These are phyloP conservation scores for Xanthorhoe spadicearia DNA, from an alignment of 2,888 invertebrate species.

Conservation along the genomic window DNA sequence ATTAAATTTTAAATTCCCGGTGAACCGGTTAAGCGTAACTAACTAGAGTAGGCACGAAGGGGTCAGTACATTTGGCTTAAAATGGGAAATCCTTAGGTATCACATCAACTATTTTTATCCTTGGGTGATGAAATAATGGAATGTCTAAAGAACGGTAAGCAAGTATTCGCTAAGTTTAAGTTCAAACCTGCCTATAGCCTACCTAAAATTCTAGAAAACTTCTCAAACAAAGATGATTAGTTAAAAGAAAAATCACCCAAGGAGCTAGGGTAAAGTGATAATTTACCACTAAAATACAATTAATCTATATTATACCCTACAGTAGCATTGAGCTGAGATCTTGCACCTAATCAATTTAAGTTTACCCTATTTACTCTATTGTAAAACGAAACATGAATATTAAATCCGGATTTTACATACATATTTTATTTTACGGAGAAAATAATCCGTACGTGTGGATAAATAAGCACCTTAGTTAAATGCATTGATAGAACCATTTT, in stretches of 20 bases:
- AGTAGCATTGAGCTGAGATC: slow-evolving; percentile 84
- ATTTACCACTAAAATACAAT: slow-evolving; percentile 69
- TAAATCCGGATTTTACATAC: not conserved
- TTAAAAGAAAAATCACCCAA: slow-evolving; percentile 57
- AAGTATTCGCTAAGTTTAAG: slow-evolving; percentile 9
- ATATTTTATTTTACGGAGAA: not conserved
- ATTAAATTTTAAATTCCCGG: slow-evolving; percentile 14
- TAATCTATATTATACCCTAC: slow-evolving; percentile 71
- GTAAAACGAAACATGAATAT: slow-evolving; percentile 40
- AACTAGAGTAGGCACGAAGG: slow-evolving; percentile 80
- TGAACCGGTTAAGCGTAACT: slow-evolving; percentile 52
- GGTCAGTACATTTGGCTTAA: slow-evolving; percentile 84
- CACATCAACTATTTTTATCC: slow-evolving; percentile 75
- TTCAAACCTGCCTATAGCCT: slow-evolving; percentile 18
- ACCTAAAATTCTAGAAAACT: slow-evolving; percentile 17
- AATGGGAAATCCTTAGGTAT: slow-evolving; percentile 79
- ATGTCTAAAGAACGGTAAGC: slow-evolving; percentile 53
- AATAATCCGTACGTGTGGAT: slow-evolving; percentile 10
- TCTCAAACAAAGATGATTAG: slow-evolving; percentile 15
- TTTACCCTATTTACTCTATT: slow-evolving; percentile 35
- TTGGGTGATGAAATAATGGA: slow-evolving; percentile 64
- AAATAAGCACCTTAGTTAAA: slow-evolving; percentile 35
- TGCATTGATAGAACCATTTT: slow-evolving; percentile 32
- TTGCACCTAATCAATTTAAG: slow-evolving; percentile 62
- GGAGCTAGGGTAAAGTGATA: slow-evolving; percentile 73